These are phyloP conservation scores for Polietes domitor DNA, from an alignment of 2,888 invertebrate genomes.

Conservation along the genomic window DNA sequence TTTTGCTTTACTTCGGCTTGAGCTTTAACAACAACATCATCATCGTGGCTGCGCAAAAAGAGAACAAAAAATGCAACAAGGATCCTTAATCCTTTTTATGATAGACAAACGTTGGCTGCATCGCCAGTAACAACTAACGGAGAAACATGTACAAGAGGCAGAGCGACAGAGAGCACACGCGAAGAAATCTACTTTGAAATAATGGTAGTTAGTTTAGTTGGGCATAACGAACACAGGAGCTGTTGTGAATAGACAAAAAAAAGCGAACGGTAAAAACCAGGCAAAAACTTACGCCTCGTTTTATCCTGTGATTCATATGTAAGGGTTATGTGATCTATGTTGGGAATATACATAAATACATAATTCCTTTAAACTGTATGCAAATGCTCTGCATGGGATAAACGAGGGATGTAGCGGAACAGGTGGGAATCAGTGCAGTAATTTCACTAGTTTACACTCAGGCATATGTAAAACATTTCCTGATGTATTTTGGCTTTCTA, in stretches of 20 bases:
- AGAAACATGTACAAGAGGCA: background rate
- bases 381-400: conserved; percentile 31
- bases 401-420: background rate
- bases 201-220: conserved; percentile 56
- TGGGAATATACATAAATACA: conserved; percentile 47
- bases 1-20: background rate
- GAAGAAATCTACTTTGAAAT: conserved; percentile 50
- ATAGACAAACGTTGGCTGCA: conserved; percentile 29
- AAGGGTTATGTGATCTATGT: conserved; percentile 57
- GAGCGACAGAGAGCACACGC: conserved; percentile 28
- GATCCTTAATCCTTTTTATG: conserved; percentile 64
- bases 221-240: conserved; percentile 20
- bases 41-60: background rate
- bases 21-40: background rate
- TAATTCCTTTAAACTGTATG: conserved; percentile 61
- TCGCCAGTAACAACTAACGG: background rate
- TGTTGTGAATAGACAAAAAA: background rate
- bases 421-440: too few species aligned
- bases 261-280: conserved; percentile 17
- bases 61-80: conserved; percentile 18
- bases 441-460: too few species aligned
- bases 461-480: too few species aligned
- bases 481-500: too few species aligned
- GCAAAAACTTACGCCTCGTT: conserved; percentile 32
- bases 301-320: conserved; percentile 48